Base-by-base conservation (phyloP, 2,113 vertebrate genomes). In the Neotragus pygmaeus region DNA sequence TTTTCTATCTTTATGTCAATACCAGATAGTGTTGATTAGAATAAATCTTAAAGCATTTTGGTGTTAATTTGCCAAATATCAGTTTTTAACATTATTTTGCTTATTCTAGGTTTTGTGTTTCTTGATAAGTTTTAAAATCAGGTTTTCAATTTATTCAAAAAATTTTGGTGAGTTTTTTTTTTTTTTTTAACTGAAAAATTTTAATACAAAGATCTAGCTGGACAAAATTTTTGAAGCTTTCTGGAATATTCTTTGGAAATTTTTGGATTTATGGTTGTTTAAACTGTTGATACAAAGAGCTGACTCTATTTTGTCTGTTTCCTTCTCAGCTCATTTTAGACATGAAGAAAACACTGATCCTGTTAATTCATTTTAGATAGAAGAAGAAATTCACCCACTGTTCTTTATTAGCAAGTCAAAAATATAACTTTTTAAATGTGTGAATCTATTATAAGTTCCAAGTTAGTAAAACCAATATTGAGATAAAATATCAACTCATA, bases 161-260 rank as follows among this genome's bases (percentile, higher is more conserved):
- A 53, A 23, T 6, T 1, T 25, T 49, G 9, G 14, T 36, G 16
- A 28, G 0, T n/a, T n/a, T n/a, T n/a, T 1, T 28, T 28, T 77
- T 10, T 75, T 14, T 33, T 15, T n/a, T 43, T 55, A 8, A 55
- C 3, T 86, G 23, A 17, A 57, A 91, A 62, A 7, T 23, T 47
- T 91, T 23, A 66, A 57, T 80, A 36, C 66, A 47, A 80, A 95
- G 19, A 86, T 77, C 55, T 51, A 93, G 33, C 14, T 33, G 55
- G 45, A 49, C 14, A 39, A 39, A 28, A 45, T 28, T 77, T 77
- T 19, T 78, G 28, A 49, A 49, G 75, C 4, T 78, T 33, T 78
- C 75, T 49, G 45, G 45, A 78, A 33, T 45, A 25, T 75, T 73
- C 15, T 49, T 78, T 49, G 45, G 45, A 78, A 78, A 33, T 33